These are phyloP conservation scores for Acrossocheilus fasciatus DNA, from an alignment of 2,797 vertebrate species.

Conservation along the genomic window DNA sequence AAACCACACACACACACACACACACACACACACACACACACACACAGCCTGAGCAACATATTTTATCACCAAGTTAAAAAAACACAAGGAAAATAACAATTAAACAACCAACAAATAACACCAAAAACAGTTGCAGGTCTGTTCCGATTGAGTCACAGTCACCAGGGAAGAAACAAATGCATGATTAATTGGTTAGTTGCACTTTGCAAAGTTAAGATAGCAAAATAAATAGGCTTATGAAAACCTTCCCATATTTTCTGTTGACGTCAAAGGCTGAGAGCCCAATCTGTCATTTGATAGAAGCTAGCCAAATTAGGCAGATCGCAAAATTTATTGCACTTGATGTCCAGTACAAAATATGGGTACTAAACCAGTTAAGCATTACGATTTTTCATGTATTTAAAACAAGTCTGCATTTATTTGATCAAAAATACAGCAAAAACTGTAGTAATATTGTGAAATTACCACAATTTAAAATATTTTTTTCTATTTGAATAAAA, in stretches of 20 bases:
- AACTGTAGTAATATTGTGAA: background rate
- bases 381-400: background rate
- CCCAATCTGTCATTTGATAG: background rate
- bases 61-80: background rate
- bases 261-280: conserved; percentile 6
- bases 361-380: background rate
- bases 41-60: conserved; percentile 3
- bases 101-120: background rate
- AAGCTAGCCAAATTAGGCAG: background rate
- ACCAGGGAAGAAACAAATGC: conserved; percentile 1
- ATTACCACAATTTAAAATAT: background rate
- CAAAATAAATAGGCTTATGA: background rate
- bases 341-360: background rate
- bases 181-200: background rate
- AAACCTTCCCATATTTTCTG: conserved; percentile 27
- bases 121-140: background rate
- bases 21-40: conserved; percentile 10
- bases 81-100: background rate
- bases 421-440: background rate
- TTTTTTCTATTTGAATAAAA: background rate
- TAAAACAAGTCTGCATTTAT: background rate
- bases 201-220: background rate
- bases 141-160: conserved; percentile 1
- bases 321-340: background rate
- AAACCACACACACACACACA: background rate